These are phyloP conservation scores for Lycopodina hypogea DNA, from an alignment of 37 sponge, comb jelly and placozoan species.

Conservation along the genomic window DNA sequence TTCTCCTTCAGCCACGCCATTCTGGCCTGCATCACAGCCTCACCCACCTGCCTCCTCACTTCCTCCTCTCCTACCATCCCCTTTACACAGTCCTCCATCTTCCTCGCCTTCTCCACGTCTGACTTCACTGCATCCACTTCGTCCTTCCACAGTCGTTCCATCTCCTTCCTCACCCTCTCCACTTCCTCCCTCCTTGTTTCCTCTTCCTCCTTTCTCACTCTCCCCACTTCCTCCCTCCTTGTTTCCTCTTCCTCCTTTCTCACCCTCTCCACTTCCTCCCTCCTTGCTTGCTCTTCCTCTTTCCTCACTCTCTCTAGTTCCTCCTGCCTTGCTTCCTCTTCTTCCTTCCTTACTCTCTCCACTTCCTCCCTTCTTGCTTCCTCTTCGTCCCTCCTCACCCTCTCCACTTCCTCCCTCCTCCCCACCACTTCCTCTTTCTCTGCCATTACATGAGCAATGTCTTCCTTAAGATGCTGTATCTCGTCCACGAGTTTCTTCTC, in stretches of 20 bases:
- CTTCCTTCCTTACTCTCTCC: no score
- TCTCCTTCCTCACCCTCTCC: neutral
- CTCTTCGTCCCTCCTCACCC: no score
- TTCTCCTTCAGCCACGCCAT: constrained; percentile 28
- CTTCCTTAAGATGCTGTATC: no score
- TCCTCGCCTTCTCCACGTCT: neutral
- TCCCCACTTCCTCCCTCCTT: neutral
- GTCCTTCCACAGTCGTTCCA: neutral
- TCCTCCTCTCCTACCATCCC: constrained; percentile 3
- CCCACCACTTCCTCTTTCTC: no score
- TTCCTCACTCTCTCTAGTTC: no score
- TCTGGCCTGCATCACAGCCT: constrained; percentile 31
- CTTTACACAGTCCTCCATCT: neutral
- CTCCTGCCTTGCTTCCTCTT: no score
- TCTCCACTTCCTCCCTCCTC: no score
- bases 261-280: neutral
- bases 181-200: neutral
- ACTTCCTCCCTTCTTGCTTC: no score
- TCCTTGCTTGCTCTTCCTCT: neutral
- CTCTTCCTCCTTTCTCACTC: no score
- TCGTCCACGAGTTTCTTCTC: no score
- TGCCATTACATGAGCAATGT: no score
- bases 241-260: neutral
- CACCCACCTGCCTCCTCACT: constrained; percentile 2
- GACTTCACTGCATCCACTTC: neutral